Evolutionary conservation across 2,888 invertebrate species (phyloP).

Genomic region (Drosophila anomelani): DNA sequence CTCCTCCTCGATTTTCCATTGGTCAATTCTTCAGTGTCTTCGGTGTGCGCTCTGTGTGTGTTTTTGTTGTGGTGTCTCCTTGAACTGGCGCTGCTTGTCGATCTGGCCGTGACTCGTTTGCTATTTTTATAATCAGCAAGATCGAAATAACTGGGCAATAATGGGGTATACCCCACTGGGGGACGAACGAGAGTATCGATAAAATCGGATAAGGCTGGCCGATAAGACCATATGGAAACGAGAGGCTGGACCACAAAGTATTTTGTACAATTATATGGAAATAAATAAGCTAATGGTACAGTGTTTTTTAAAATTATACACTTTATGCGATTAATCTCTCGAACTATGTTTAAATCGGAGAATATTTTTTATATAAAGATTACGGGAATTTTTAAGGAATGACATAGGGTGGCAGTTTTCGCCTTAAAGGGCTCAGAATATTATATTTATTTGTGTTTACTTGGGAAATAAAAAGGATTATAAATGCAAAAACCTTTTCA

Average conservation of each 20-base stretch:
- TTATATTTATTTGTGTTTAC: neutral
- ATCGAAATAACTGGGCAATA: conserved; percentile 35
- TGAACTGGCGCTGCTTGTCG: conserved; percentile 50
- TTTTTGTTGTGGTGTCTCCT: conserved; percentile 56
- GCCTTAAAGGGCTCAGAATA: neutral
- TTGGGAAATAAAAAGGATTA: neutral
- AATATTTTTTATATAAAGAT: neutral
- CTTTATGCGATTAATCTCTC: neutral
- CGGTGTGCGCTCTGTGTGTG: neutral
- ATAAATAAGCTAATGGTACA: conserved; percentile 8
- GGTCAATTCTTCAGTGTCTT: conserved; percentile 19
- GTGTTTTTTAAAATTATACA: neutral
- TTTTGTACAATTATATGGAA: conserved; percentile 5
- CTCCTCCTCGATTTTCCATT: conserved; percentile 22
- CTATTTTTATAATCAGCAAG: conserved; percentile 66
- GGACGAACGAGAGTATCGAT: neutral
- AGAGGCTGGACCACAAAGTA: conserved; percentile 12
- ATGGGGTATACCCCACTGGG: conserved; percentile 39
- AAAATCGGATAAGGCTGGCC: neutral
- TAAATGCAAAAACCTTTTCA: too few species aligned
- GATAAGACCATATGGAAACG: conserved; percentile 3
- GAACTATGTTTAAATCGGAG: neutral
- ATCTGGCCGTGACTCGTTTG: conserved; percentile 75
- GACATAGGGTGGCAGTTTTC: too few species aligned
- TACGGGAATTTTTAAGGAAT: neutral